These are phyloP conservation scores for Rhombomys opimus DNA, from an alignment of 2,113 vertebrate species.

Conservation along the genomic window DNA sequence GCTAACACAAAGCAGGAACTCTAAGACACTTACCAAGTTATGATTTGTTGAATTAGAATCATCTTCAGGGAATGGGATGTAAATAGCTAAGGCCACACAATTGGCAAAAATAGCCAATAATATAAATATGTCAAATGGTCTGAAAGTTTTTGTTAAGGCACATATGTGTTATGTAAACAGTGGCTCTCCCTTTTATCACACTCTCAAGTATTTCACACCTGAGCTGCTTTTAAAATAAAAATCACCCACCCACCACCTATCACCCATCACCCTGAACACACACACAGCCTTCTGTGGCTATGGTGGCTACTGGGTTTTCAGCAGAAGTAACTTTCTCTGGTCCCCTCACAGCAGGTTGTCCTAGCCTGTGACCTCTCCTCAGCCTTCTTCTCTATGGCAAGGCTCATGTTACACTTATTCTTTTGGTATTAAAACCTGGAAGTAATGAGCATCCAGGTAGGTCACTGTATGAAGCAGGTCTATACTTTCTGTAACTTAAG, in stretches of 20 bases:
- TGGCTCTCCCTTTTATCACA: constrained; percentile 51
- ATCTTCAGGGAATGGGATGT: constrained; percentile 99
- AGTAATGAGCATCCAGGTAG: constrained; percentile 1
- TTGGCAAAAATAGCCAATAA: constrained; percentile 99
- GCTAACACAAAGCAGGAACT: constrained; percentile 51
- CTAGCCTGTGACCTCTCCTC: constrained; percentile 62
- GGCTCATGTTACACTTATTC: constrained; percentile 45
- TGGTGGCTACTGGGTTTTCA: neutral
- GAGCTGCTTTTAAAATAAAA: constrained; percentile 67
- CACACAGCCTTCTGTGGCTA: constrained; percentile 30
- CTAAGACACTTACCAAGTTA: constrained; percentile 95
- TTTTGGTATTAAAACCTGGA: constrained; percentile 64
- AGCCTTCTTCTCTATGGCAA: constrained; percentile 31
- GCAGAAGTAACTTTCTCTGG: constrained; percentile 39
- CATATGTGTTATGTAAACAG: constrained; percentile 40
- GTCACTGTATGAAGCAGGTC: constrained; percentile 21
- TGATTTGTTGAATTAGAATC: constrained; percentile 99
- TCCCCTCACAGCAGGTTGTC: constrained; percentile 31
- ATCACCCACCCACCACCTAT: neutral
- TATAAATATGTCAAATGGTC: constrained; percentile 99
- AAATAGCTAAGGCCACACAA: constrained; percentile 99
- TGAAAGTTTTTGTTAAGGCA: constrained; percentile 93
- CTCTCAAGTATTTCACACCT: constrained; percentile 45
- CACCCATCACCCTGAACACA: neutral
- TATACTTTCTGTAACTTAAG: constrained; percentile 45